Evolutionary conservation across 2,797 vertebrate genomes (phyloP).

Genomic region (Neomorphus geoffroyi): DNA sequence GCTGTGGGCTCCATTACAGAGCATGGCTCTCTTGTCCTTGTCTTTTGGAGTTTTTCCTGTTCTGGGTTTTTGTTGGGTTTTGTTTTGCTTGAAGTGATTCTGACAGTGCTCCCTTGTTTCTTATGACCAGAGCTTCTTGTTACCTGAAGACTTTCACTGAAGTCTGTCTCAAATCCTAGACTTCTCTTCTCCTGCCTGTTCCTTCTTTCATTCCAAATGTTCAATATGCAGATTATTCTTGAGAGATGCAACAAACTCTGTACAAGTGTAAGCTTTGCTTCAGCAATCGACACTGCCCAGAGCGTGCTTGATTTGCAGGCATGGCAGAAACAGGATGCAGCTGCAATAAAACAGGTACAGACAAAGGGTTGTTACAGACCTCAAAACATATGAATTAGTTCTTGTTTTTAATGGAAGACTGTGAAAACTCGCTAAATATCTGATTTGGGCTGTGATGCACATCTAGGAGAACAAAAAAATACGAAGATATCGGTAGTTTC

Average conservation of each 20-base stretch:
- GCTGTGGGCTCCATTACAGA: neutral
- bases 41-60: neutral
- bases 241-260: neutral
- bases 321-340: neutral
- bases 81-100: neutral
- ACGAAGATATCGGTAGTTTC: neutral
- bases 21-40: neutral
- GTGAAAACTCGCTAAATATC: neutral
- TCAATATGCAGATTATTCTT: neutral
- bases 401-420: neutral
- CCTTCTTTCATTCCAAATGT: neutral
- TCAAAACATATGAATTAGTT: neutral
- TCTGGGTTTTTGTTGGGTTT: neutral
- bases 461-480: neutral
- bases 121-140: neutral
- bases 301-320: neutral
- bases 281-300: neutral
- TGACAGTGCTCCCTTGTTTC: neutral
- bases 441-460: accelerated
- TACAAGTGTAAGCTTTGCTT: neutral
- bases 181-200: neutral
- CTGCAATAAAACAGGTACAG: neutral
- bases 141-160: neutral
- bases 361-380: neutral
- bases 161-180: neutral